phyloP scores from a whole-genome alignment of 2,888 invertebrate species.

The Stenotaenia linearis region DNA sequence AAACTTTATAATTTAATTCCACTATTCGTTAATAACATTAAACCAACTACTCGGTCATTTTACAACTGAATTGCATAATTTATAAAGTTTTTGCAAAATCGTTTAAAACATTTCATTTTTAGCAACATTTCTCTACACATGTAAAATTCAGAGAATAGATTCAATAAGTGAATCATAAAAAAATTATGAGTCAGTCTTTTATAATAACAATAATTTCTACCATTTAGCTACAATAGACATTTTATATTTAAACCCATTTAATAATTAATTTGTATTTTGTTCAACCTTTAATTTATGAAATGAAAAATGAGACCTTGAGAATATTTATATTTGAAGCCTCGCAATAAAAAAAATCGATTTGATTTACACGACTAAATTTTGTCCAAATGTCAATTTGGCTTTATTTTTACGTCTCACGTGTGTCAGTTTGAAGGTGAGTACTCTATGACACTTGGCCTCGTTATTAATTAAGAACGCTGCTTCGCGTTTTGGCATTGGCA shows the following conservation, averaged over 20 bases:
- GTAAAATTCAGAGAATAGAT: too few relatives aligned
- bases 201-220: too few relatives aligned
- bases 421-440: not conserved
- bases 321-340: not conserved
- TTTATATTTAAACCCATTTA: too few relatives aligned
- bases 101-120: too few relatives aligned
- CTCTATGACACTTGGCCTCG: slow-evolving; percentile 11
- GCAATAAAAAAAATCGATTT: not conserved
- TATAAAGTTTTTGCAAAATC: too few relatives aligned
- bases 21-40: too few relatives aligned
- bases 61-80: too few relatives aligned
- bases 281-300: not conserved
- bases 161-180: too few relatives aligned
- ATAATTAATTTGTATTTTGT: not conserved
- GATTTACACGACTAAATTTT: not conserved
- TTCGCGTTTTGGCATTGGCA: slow-evolving; percentile 15
- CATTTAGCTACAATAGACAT: too few relatives aligned
- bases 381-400: not conserved
- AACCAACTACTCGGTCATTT: too few relatives aligned
- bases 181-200: too few relatives aligned
- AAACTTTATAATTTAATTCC: too few relatives aligned
- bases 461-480: slow-evolving; percentile 11
- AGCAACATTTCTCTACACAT: not conserved
- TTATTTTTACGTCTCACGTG: not conserved
- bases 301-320: not conserved